Evolutionary conservation across 2,797 vertebrate genomes (phyloP).

Genomic region (Rhabdomys pumilio): DNA sequence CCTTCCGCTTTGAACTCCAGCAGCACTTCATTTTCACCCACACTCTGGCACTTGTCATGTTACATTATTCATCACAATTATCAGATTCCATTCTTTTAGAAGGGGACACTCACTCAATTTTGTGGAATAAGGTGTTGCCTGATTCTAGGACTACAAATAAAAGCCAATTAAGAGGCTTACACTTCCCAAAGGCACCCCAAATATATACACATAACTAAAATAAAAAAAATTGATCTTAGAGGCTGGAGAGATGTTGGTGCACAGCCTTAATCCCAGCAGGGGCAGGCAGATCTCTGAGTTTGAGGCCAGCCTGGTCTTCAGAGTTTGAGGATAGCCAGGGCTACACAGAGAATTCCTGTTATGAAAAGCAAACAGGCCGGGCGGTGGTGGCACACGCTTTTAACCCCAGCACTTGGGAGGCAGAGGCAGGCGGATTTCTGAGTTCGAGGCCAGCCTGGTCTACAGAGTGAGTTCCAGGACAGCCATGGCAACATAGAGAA

Average conservation of each 20-base stretch:
- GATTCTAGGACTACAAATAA: slow-evolving; percentile 34
- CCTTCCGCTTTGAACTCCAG: slow-evolving; percentile 58
- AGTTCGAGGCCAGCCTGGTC: too few species aligned
- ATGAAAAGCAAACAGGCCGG: neutral
- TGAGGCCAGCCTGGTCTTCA: neutral
- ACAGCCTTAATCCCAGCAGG: neutral
- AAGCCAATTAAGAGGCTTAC: neutral
- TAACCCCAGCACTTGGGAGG: too few species aligned
- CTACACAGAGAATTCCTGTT: neutral
- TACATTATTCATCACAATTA: slow-evolving; percentile 52
- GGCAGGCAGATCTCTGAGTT: neutral
- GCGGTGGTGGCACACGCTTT: too few species aligned
- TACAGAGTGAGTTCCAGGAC: too few species aligned
- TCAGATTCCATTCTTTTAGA: slow-evolving; percentile 15
- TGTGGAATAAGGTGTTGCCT: neutral
- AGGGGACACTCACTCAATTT: neutral
- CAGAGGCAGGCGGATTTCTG: too few species aligned
- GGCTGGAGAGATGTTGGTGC: neutral
- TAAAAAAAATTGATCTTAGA: neutral
- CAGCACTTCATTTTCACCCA: slow-evolving; percentile 61
- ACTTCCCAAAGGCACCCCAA: neutral
- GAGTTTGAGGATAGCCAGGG: neutral
- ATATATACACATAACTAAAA: neutral
- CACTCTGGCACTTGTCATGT: slow-evolving; percentile 49
- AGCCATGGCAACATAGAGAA: too few species aligned